phyloP scores from a whole-genome alignment of 2,888 invertebrate genomes.

The Aquatica leii region DNA sequence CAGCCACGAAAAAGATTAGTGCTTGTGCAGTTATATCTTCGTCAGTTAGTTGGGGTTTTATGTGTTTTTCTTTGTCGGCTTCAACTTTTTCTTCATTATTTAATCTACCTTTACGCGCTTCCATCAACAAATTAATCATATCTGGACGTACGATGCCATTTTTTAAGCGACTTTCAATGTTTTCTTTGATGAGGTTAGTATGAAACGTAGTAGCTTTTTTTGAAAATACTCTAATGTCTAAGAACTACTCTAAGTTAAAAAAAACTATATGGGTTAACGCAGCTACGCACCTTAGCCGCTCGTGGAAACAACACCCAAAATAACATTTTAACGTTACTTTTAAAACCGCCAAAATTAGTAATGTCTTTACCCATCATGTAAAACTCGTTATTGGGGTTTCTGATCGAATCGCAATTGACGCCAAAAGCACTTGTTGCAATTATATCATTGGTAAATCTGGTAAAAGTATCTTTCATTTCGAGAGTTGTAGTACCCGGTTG shows the following conservation, averaged over 20 bases:
- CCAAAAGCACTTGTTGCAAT: conserved; percentile 1
- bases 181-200: background rate
- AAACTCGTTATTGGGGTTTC: background rate
- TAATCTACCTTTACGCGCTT: conserved; percentile 3
- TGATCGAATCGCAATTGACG: conserved; percentile 4
- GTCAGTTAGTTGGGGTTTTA: background rate
- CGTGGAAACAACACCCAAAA: background rate
- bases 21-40: conserved; percentile 8
- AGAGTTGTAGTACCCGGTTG: background rate
- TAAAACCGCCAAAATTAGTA: background rate
- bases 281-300: background rate
- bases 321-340: background rate
- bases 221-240: background rate
- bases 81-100: background rate
- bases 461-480: conserved; percentile 2
- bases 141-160: background rate
- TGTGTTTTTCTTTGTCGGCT: background rate
- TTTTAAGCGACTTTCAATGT: background rate
- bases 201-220: background rate
- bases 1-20: conserved; percentile 12
- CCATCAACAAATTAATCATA: conserved; percentile 7
- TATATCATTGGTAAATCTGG: conserved; percentile 1
- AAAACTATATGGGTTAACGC: too few species aligned
- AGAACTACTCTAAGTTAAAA: background rate
- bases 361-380: background rate